Base-by-base conservation (phyloP, 1,140 invertebrate genomes). In the Cyclargus thomasi region DNA sequence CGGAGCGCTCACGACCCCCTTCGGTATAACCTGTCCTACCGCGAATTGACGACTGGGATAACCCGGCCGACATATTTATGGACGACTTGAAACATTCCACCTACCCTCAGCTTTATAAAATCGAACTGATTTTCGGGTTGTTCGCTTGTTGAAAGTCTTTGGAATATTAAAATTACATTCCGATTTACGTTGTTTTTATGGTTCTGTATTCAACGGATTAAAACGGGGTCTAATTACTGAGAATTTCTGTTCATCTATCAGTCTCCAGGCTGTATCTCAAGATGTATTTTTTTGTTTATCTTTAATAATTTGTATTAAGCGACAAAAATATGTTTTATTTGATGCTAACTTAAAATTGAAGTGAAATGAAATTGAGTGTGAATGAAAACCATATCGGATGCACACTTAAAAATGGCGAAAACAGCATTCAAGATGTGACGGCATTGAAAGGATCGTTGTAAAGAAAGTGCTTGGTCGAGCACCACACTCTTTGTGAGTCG, bases 401-500 rank as follows among this genome's bases (percentile, higher is more conserved):
- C 39, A 47, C 14, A 47, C 14, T 47, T 47, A 14, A 47, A 47
- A 47, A 47, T 47, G 39, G 10, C 39, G 39, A 47, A 47, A 47
- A 47, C 39, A 47, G 39, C 39, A 47, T 47, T 47, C 39, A 47
- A 47, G 39, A 14, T 16, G 39, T 47, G 0, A 47, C 39, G 11
- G 39, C 8, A 47, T 8, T 47, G 10, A 47, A 47, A 47, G 39
- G 39, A 47, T 47, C 29, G 29, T 47, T 47, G 11, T 47, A 8
- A 47, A 47, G 39, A 47, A 47, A 47, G 39, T 47, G 39, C 39
- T 47, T 47, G 39, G 39, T 47, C 14, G 39, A 47, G 39, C 39
- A 47, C 39, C 39, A 47, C 39, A 47, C 39, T 47, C 39, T 47
- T 47, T 47, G 39, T 47, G 39, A 39, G 36, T 47, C 39, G 39